These are phyloP conservation scores for Nycticorax nycticorax DNA, from an alignment of 2,113 vertebrate genomes.

Conservation along the genomic window DNA sequence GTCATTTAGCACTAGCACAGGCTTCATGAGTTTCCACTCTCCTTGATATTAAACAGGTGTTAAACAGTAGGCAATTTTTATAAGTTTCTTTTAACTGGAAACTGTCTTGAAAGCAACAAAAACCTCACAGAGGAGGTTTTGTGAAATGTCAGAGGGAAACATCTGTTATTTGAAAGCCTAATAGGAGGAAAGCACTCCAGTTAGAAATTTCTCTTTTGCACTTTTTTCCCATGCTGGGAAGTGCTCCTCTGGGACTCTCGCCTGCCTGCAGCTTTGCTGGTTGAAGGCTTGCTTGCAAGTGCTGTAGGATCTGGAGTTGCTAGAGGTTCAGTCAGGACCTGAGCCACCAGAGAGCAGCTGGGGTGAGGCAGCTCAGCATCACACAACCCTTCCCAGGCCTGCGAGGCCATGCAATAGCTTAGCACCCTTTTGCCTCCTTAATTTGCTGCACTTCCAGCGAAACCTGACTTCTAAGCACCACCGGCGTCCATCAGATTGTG, in stretches of 20 bases:
- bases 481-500: background rate
- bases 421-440: background rate
- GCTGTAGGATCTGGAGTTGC: background rate
- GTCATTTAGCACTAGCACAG: background rate
- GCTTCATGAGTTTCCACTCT: background rate
- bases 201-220: background rate
- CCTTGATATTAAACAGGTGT: constrained; percentile 51
- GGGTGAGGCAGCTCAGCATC: background rate
- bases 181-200: background rate
- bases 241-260: background rate
- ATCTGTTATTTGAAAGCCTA: constrained; percentile 25
- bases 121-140: constrained; percentile 25
- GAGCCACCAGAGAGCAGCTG: background rate
- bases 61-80: constrained; percentile 41
- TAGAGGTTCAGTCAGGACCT: background rate
- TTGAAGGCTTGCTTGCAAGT: background rate
- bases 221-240: background rate
- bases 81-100: constrained; percentile 18
- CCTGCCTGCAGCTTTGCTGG: background rate
- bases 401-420: background rate
- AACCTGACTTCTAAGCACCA: background rate
- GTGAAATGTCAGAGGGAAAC: constrained; percentile 46
- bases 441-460: background rate
- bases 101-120: constrained; percentile 40
- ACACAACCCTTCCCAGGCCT: background rate